Evolutionary conservation across 2,113 vertebrate genomes (phyloP), one percentile per base, ranked within the genome.

Genomic region (Choloepus hoffmanni): DNA sequence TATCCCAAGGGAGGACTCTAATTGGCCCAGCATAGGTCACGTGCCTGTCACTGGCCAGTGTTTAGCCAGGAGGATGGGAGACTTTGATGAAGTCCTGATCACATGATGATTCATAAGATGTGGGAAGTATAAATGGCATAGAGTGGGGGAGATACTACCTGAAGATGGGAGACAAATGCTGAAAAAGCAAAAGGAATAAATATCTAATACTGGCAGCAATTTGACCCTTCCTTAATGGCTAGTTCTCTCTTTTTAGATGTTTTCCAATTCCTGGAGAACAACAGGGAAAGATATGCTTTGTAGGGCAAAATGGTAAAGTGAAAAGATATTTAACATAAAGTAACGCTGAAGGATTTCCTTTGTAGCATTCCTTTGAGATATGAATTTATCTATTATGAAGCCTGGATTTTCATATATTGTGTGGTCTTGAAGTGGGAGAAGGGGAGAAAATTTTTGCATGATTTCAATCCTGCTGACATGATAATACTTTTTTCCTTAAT

Each of bases 351-450:
- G 21, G 70, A 62, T 95, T 10, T 55, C 67, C 63, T 97, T 90
- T 63, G 88, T 92, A 95, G 45, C 53, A 95, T 90, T 90, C 65
- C 60, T 96, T 96, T 93, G 73, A 92, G 93, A 85, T 67, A 73
- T 40, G 45, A 92, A 43, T 18, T 90, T 83, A 70, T 82, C 63
- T 79, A 30, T 86, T 89, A 68, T 16, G 26, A 90, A 83, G 58
- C 58, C 81, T 83, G 67, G 58, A 83, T 89, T 94, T 84, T 87
- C 43, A 30, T 73, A 36, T 19, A 85, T 19, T 87, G 68, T 26
- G 30, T 88, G 11, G 79, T 92, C 76, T 79, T 76, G 74, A 95
- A 84, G 36, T 13, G 18, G 36, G 36, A 36, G 36, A 36, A 36
- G 7, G 50, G 58, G 23, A 14, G 7, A 28, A 23, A 43, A 23